Evolutionary conservation across 2,888 invertebrate species (phyloP).

Genomic region (Arrhopalites spinosus): DNA sequence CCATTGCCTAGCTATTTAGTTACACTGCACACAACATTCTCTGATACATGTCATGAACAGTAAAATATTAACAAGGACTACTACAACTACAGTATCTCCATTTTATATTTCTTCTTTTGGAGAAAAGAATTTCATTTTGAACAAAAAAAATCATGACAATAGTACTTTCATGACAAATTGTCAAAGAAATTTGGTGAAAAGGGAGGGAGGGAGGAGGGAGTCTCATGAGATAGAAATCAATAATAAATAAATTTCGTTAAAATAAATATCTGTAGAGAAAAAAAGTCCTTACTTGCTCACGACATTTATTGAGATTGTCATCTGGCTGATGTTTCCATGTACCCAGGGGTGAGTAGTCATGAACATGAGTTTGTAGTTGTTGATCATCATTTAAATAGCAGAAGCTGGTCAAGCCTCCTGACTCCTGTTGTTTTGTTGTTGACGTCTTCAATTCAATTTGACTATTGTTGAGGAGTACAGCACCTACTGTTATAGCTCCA

Average conservation of each 20-base stretch:
- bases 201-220: too few species aligned
- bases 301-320: constrained; percentile 18
- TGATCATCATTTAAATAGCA: constrained; percentile 11
- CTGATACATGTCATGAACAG: too few species aligned
- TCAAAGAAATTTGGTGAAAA: too few species aligned
- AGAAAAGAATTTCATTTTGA: too few species aligned
- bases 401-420: constrained; percentile 14
- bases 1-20: too few species aligned
- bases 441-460: not conserved
- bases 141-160: too few species aligned
- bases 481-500: not conserved
- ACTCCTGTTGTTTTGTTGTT: not conserved
- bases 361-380: too few species aligned
- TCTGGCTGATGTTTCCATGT: not conserved
- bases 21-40: too few species aligned
- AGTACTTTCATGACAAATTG: too few species aligned
- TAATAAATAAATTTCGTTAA: not conserved
- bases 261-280: not conserved
- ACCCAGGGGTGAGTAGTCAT: not conserved
- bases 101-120: too few species aligned
- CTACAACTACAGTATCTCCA: too few species aligned
- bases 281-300: constrained; percentile 18
- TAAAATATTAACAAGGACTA: too few species aligned
- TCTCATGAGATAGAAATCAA: not conserved
- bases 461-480: not conserved